Evolutionary conservation across 1,140 invertebrate species (phyloP).

Genomic region (Rhynchophorus ferrugineus): DNA sequence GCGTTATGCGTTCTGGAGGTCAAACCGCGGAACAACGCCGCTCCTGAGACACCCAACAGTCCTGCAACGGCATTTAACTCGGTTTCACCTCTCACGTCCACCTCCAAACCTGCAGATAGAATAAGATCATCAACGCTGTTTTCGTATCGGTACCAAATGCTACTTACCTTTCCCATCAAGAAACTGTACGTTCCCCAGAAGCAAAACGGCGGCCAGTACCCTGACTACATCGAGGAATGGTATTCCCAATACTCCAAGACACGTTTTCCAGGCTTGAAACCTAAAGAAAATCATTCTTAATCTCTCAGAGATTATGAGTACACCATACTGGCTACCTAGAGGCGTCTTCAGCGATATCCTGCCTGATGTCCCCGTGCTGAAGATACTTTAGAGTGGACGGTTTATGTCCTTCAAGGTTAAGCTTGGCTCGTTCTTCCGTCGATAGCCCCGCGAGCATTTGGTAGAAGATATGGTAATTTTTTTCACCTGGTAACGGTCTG

Average conservation of each 20-base stretch:
- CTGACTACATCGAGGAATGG: slow-evolving; percentile 89
- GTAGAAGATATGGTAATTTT: slow-evolving; percentile 97
- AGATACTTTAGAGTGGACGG: slow-evolving; percentile 73
- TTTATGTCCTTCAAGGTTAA: slow-evolving; percentile 78
- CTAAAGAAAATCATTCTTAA: slow-evolving; percentile 36
- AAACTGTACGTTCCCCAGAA: slow-evolving; percentile 88
- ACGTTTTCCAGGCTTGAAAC: slow-evolving; percentile 86
- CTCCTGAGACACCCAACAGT: slow-evolving; percentile 70
- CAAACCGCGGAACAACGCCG: slow-evolving; percentile 70
- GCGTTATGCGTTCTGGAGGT: slow-evolving; percentile 78
- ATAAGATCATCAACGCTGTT: too few species aligned
- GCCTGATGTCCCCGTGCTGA: slow-evolving; percentile 63
- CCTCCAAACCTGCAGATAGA: slow-evolving; percentile 51
- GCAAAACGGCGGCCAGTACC: slow-evolving; percentile 80
- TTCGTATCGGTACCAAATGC: too few species aligned
- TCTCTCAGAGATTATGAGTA: neutral
- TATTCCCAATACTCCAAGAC: slow-evolving; percentile 82
- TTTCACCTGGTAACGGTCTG: slow-evolving; percentile 73
- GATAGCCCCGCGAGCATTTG: slow-evolving; percentile 89
- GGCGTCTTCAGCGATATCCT: slow-evolving; percentile 71
- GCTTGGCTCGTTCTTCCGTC: slow-evolving; percentile 74
- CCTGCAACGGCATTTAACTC: slow-evolving; percentile 79
- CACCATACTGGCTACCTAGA: slow-evolving; percentile 33
- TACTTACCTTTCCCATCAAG: slow-evolving; percentile 54
- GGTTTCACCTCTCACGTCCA: slow-evolving; percentile 66